phyloP scores from a whole-genome alignment of 2,113 vertebrate species.

The Neogobius melanostomus region DNA sequence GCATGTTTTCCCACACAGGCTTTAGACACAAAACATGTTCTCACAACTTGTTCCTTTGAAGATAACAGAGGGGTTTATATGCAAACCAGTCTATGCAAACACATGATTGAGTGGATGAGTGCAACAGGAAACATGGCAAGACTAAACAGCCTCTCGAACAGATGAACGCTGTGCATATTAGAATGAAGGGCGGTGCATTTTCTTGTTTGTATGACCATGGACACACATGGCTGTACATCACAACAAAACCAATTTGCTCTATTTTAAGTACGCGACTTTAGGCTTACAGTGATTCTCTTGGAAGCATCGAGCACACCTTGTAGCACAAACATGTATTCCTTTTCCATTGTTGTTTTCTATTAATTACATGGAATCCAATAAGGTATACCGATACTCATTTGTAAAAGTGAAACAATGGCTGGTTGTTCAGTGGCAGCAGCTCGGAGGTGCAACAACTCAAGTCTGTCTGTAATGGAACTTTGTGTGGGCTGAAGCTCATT shows the following conservation, averaged over 20 bases:
- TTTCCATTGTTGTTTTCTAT: too few relatives aligned
- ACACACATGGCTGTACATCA: neutral
- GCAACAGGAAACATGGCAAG: slow-evolving; percentile 56
- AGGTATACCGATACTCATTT: neutral
- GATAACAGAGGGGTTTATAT: slow-evolving; percentile 50
- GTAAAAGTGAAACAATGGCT: slow-evolving; percentile 38
- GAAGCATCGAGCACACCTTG: too few relatives aligned
- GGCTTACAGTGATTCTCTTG: too few relatives aligned
- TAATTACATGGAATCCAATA: too few relatives aligned
- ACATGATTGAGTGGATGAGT: slow-evolving; percentile 35
- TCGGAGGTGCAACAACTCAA: slow-evolving; percentile 53
- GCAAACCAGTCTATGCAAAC: slow-evolving; percentile 42
- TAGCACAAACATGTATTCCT: too few relatives aligned
- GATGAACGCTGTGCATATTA: slow-evolving; percentile 49
- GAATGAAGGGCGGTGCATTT: neutral
- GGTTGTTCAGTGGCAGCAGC: slow-evolving; percentile 36
- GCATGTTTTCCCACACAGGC: slow-evolving; percentile 63
- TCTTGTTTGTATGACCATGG: neutral
- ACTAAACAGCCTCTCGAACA: slow-evolving; percentile 52
- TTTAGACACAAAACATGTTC: slow-evolving; percentile 51
- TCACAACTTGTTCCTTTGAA: slow-evolving; percentile 47
- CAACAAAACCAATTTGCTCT: too few relatives aligned
- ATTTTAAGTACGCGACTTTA: too few relatives aligned
- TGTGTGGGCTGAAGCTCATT: slow-evolving; percentile 62
- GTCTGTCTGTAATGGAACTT: slow-evolving; percentile 64